Evolutionary conservation across 2,797 vertebrate species (phyloP), one percentile per base, ranked within the genome.

Genomic region (Molossus molossus): DNA sequence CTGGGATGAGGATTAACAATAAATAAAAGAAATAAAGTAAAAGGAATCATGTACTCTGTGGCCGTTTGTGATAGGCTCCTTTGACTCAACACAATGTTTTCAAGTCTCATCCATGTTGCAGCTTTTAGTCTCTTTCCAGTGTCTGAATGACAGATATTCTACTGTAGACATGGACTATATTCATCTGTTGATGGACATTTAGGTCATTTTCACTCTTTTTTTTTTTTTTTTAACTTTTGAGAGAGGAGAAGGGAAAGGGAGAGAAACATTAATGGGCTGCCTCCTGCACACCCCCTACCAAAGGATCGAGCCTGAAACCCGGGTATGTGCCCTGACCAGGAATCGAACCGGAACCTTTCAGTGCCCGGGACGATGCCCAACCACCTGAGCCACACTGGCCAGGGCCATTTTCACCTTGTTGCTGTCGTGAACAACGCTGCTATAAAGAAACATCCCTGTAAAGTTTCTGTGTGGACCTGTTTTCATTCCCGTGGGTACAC

Each of bases 91-190:
- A 1, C 40, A 3, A 3, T 0, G 10, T 48, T 21, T 37, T 13
- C 25, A 6, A 48, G 5, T 72, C 0, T 9, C 9, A 1, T 33
- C 37, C 4, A 4, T 3, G 0, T 0, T 2, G 50, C 5, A 23
- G 72, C 13, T 29, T n/a, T 20, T 13, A 2, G 4, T 45, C 40
- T 45, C 40, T 53, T 25, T 0, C 33, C 9, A n/a, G 33, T 1
- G 14, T 33, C 50, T n/a, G 37, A 91, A 12, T 29, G 5, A 21
- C 6, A 5, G 27, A 15, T 45, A 50, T 23, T 6, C 8, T 5
- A 5, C 5, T 2, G 23, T 11, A 1, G 4, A n/a, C 27, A 62
- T 6, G 7, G 27, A 8, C 5, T 57, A 3, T 40, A 23, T 9
- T 21, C 17, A 33, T 40, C 57, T 21, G 37, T 13, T 1, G 20